These are phyloP conservation scores for Aricia artaxerxes DNA, from an alignment of 2,888 invertebrate genomes.

Conservation along the genomic window DNA sequence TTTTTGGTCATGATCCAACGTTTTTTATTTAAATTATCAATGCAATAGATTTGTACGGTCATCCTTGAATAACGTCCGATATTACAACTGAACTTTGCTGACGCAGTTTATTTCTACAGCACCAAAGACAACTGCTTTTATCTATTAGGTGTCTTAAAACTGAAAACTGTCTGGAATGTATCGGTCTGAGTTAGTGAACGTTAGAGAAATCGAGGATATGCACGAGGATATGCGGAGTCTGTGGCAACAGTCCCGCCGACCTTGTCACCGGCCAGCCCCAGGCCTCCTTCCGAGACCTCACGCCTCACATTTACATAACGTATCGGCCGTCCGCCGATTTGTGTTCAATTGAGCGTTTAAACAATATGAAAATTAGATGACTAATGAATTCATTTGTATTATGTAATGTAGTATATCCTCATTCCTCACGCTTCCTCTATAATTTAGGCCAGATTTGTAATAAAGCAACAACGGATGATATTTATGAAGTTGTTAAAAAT, in stretches of 20 bases:
- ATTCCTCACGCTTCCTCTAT: neutral
- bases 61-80: too few species aligned
- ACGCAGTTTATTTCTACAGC: too few species aligned
- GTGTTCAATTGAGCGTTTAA: neutral
- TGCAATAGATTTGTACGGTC: too few species aligned
- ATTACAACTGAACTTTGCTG: too few species aligned
- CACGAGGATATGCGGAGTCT: constrained; percentile 1
- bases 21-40: too few species aligned
- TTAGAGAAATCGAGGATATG: constrained; percentile 23
- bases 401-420: neutral
- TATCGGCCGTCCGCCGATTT: constrained; percentile 1
- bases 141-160: too few species aligned
- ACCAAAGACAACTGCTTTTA: too few species aligned
- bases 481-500: neutral
- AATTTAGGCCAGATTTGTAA: neutral
- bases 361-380: constrained; percentile 5
- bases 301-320: neutral
- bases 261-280: neutral
- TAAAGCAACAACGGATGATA: neutral
- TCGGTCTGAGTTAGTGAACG: neutral
- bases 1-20: too few species aligned
- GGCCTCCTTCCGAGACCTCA: neutral
- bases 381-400: neutral
- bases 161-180: too few species aligned
- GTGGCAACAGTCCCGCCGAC: constrained; percentile 9